Percentiles rank a stretch among this genome's conserved stretches.
These are phyloP conservation scores for Cephalopachus bancanus DNA, from an alignment of 2,797 vertebrate species.

Conservation along the genomic window DNA sequence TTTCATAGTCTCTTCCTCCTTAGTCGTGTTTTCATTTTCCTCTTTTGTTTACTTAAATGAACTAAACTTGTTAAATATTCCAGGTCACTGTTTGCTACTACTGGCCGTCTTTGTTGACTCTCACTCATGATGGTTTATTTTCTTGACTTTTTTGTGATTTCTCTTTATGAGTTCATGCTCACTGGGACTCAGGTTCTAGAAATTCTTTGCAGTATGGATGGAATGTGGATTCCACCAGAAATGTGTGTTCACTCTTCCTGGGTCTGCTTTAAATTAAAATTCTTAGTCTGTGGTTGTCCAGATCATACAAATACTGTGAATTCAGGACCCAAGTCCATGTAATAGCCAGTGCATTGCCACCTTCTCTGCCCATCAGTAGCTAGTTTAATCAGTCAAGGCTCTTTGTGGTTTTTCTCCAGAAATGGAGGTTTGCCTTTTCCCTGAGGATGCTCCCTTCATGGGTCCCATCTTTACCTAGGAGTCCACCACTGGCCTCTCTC, in stretches of 20 bases:
- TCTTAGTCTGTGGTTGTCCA: neutral
- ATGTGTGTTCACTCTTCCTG: neutral
- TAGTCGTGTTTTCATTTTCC: neutral
- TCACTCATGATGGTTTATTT: neutral
- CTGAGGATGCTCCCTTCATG: neutral
- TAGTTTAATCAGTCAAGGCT: neutral
- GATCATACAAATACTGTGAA: neutral
- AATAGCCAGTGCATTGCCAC: neutral
- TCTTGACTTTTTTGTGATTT: neutral
- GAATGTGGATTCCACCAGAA: neutral
- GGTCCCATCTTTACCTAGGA: neutral
- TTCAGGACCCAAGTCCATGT: neutral
- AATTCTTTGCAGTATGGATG: neutral
- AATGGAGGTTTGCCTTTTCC: neutral
- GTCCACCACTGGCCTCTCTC: neutral
- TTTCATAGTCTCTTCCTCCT: neutral
- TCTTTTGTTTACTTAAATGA: constrained; percentile 41
- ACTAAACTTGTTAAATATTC: neutral
- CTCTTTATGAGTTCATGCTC: neutral
- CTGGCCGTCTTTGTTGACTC: neutral
- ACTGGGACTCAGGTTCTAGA: neutral
- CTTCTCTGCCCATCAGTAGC: neutral
- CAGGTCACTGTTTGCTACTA: neutral
- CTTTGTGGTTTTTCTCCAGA: neutral
- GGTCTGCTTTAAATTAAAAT: constrained; percentile 6